Percentiles rank a stretch among this genome's conserved stretches.
Evolutionary conservation across 2,888 invertebrate species (phyloP).

Genomic region (Branchellion lobata): DNA sequence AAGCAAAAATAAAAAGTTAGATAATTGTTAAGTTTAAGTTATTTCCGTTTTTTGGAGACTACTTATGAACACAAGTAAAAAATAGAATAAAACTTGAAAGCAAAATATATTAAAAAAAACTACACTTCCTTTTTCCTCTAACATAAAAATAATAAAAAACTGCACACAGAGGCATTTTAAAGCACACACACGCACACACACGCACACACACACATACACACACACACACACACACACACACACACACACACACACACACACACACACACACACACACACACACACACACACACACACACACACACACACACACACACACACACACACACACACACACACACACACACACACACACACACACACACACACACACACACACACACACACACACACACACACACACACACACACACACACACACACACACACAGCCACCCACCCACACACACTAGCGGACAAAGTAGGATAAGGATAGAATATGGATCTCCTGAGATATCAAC

Average conservation of each 20-base stretch:
- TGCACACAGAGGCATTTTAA: neutral
- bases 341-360: neutral
- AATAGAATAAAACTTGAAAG: no score
- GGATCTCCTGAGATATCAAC: slow-evolving; percentile 6
- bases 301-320: slow-evolving; percentile 10
- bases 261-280: slow-evolving; percentile 25
- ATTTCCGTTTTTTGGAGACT: no score
- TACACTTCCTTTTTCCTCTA: no score
- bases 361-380: slow-evolving; percentile 22
- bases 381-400: slow-evolving; percentile 17
- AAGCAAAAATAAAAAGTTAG: no score
- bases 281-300: slow-evolving; percentile 24
- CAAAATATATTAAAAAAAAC: no score
- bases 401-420: neutral
- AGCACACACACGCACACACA: neutral
- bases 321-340: slow-evolving; percentile 22
- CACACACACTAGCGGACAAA: slow-evolving; percentile 11
- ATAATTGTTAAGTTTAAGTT: no score
- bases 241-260: slow-evolving; percentile 21
- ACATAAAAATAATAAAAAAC: no score
- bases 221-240: slow-evolving; percentile 13
- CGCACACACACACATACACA: slow-evolving; percentile 19
- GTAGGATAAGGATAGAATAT: slow-evolving; percentile 6
- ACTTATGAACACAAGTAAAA: no score
- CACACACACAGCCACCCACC: neutral